phyloP scores from a whole-genome alignment of 2,797 vertebrate species.

The Geotrypetes seraphini region DNA sequence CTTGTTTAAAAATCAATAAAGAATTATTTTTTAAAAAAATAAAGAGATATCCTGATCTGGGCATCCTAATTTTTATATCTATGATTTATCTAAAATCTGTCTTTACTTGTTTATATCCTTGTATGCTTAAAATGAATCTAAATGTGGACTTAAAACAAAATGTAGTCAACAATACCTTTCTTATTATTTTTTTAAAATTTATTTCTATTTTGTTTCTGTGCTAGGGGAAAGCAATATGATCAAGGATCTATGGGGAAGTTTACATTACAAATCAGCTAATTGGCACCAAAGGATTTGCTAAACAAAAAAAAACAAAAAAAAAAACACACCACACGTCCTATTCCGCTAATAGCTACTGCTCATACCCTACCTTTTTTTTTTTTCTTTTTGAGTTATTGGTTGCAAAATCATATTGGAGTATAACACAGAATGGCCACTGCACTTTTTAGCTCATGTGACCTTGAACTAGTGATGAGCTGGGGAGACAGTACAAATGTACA shows the following conservation, averaged over 20 bases:
- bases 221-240: conserved; percentile 31
- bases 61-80: too few species aligned
- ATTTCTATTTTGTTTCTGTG: conserved; percentile 13
- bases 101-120: too few species aligned
- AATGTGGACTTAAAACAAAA: too few species aligned
- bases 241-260: conserved; percentile 33
- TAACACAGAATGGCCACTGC: conserved; percentile 46
- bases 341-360: conserved; percentile 37
- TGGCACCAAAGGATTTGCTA: conserved; percentile 52
- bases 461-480: conserved; percentile 59
- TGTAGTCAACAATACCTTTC: too few species aligned
- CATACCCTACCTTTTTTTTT: conserved; percentile 1
- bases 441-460: conserved; percentile 64
- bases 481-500: conserved; percentile 56
- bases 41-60: too few species aligned
- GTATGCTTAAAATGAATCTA: too few species aligned
- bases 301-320: too few species aligned
- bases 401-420: conserved; percentile 50
- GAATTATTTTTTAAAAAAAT: too few species aligned
- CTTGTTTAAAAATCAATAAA: too few species aligned
- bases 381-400: conserved; percentile 33
- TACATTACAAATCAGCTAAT: conserved; percentile 50
- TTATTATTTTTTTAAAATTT: conserved; percentile 2
- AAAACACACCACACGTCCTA: conserved; percentile 45
- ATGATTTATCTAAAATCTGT: too few species aligned